Evolutionary conservation across 2,888 invertebrate species (phyloP).

Genomic region (Drosophila anomelani): DNA sequence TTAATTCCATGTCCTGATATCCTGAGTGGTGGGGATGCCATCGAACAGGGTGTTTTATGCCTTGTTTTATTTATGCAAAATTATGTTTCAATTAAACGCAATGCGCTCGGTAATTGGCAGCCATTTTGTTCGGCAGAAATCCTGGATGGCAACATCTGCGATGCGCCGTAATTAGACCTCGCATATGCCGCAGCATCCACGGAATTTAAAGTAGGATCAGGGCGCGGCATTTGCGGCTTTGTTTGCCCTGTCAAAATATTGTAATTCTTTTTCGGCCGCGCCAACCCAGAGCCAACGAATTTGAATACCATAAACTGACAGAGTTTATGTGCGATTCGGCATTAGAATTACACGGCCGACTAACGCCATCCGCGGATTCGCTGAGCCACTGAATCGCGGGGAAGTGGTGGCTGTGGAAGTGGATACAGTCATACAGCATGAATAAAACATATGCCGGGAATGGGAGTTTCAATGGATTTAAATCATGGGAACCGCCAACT

Average conservation of each 20-base stretch:
- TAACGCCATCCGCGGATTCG: slow-evolving; percentile 43
- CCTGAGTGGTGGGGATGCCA: slow-evolving; percentile 22
- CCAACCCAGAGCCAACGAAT: slow-evolving; percentile 52
- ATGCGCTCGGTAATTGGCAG: slow-evolving; percentile 74
- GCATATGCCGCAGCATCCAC: slow-evolving; percentile 68
- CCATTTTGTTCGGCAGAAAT: slow-evolving; percentile 61
- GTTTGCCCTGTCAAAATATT: slow-evolving; percentile 77
- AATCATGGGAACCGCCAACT: slow-evolving; percentile 9
- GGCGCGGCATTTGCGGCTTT: slow-evolving; percentile 59
- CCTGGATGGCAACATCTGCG: slow-evolving; percentile 73
- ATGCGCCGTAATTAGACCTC: slow-evolving; percentile 70
- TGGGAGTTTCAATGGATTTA: slow-evolving; percentile 16
- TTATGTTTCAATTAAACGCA: slow-evolving; percentile 83
- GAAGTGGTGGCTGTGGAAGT: slow-evolving; percentile 17
- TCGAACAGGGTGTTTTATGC: slow-evolving; percentile 80
- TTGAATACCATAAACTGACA: slow-evolving; percentile 60
- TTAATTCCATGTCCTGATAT: slow-evolving; percentile 54
- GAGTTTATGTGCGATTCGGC: slow-evolving; percentile 54
- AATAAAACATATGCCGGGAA: slow-evolving; percentile 38
- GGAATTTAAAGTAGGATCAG: slow-evolving; percentile 81
- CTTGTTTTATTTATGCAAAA: slow-evolving; percentile 82
- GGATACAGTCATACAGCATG: slow-evolving; percentile 11
- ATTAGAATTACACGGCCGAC: slow-evolving; percentile 55
- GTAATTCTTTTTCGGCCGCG: slow-evolving; percentile 50
- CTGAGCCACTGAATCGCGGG: background rate